phyloP scores from a whole-genome alignment of 2,888 invertebrate genomes.

The Tupiocoris notatus region DNA sequence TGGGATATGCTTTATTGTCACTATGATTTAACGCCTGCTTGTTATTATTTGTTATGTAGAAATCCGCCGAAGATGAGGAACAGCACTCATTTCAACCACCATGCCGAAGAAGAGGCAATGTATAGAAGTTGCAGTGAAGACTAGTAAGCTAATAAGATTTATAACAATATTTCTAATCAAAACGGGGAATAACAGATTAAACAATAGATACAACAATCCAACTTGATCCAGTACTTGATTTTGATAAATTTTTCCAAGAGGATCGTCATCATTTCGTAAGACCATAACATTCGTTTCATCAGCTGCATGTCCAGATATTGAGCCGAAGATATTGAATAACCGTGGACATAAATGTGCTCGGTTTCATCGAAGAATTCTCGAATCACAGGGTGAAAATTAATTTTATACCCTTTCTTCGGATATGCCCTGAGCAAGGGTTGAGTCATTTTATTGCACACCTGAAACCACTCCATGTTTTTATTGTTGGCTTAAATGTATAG shows the following conservation, averaged over 20 bases:
- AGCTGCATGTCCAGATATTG: constrained; percentile 36
- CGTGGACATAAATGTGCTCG: constrained; percentile 16
- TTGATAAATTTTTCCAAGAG: constrained; percentile 32
- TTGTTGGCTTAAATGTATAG: too few relatives aligned
- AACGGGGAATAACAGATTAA: not conserved
- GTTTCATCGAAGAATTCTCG: constrained; percentile 34
- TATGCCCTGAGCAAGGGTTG: constrained; percentile 30
- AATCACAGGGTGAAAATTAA: constrained; percentile 29
- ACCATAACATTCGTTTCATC: constrained; percentile 37
- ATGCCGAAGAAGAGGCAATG: too few relatives aligned
- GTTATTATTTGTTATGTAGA: too few relatives aligned
- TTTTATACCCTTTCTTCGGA: constrained; percentile 34
- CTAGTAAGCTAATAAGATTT: too few relatives aligned
- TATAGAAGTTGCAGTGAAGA: too few relatives aligned
- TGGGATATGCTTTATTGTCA: too few relatives aligned
- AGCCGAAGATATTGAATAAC: constrained; percentile 29
- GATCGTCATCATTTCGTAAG: constrained; percentile 34
- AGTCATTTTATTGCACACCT: constrained; percentile 31
- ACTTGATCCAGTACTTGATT: constrained; percentile 17
- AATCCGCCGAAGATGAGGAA: too few relatives aligned
- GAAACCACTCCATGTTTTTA: too few relatives aligned
- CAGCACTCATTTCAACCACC: too few relatives aligned
- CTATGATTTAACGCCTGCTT: too few relatives aligned
- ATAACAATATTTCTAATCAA: too few relatives aligned
- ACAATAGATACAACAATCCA: not conserved